A percentile compares a stretch with the other conserved stretches of the same genome.
These are phyloP conservation scores for Liasis olivaceus DNA, from an alignment of 2,797 vertebrate species.

Conservation along the genomic window DNA sequence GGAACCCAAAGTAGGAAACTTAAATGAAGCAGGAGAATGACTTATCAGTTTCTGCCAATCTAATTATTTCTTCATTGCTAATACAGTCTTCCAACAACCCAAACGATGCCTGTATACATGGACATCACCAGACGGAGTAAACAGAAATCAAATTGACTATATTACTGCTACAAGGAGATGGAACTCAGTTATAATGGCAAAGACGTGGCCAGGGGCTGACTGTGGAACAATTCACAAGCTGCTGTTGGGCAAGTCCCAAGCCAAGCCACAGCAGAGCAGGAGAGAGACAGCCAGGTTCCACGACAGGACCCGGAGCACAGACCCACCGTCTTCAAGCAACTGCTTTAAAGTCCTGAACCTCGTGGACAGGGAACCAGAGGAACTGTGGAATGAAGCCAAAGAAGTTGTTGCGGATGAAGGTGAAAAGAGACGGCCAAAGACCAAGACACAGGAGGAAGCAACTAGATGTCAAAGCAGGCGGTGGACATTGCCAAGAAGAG, in stretches of 20 bases:
- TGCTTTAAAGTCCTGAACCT: neutral
- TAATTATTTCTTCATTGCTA: neutral
- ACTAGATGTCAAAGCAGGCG: neutral
- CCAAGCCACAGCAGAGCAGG: accelerated
- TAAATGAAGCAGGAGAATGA: neutral
- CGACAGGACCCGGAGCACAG: neutral
- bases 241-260: neutral
- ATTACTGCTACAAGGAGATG: neutral
- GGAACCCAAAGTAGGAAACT: neutral
- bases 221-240: neutral
- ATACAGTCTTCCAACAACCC: neutral
- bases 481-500: neutral
- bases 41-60: neutral
- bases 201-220: neutral
- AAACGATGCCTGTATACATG: neutral
- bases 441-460: neutral
- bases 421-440: neutral
- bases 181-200: neutral
- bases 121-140: neutral
- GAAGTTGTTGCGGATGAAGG: neutral
- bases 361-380: neutral
- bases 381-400: accelerated
- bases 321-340: neutral
- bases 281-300: neutral
- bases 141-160: neutral